Conservation (phyloP, 2,113 vertebrate species). For the Monopterus albus region DNA sequence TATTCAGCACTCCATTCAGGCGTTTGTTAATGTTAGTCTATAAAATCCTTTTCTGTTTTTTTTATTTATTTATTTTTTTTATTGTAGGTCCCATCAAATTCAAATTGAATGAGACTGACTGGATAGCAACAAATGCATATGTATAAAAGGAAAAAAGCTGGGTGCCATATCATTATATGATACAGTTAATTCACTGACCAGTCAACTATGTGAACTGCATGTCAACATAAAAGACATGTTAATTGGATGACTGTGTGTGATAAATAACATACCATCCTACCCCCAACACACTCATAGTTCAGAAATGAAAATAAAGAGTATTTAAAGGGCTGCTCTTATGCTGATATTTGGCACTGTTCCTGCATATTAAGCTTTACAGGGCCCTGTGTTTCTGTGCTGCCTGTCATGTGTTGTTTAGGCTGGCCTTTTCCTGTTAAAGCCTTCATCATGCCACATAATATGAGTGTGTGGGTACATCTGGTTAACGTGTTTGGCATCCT, state of each 20-base stretch:
- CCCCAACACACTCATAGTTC: background rate
- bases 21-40: too few species aligned
- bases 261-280: constrained; percentile 15
- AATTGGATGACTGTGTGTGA: constrained; percentile 19
- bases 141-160: too few species aligned
- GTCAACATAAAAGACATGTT: constrained; percentile 19
- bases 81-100: too few species aligned
- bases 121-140: too few species aligned
- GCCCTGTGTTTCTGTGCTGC: constrained; percentile 73
- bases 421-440: constrained; percentile 76
- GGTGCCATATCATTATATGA: too few species aligned
- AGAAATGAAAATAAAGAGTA: constrained; percentile 27
- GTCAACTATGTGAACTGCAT: constrained; percentile 6
- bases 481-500: constrained; percentile 69
- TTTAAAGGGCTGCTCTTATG: constrained; percentile 45
- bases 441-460: constrained; percentile 77
- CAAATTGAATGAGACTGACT: too few species aligned
- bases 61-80: too few species aligned
- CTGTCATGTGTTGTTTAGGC: constrained; percentile 74
- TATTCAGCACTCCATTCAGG: too few species aligned
- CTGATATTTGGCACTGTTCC: constrained; percentile 63
- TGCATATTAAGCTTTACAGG: constrained; percentile 78
- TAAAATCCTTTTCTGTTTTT: too few species aligned
- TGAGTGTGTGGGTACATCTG: constrained; percentile 78
- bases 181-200: too few species aligned